Percentiles rank a stretch among this genome's conserved stretches.
Evolutionary conservation across 2,113 vertebrate species (phyloP).

Genomic region (Monarcha castaneiventris): DNA sequence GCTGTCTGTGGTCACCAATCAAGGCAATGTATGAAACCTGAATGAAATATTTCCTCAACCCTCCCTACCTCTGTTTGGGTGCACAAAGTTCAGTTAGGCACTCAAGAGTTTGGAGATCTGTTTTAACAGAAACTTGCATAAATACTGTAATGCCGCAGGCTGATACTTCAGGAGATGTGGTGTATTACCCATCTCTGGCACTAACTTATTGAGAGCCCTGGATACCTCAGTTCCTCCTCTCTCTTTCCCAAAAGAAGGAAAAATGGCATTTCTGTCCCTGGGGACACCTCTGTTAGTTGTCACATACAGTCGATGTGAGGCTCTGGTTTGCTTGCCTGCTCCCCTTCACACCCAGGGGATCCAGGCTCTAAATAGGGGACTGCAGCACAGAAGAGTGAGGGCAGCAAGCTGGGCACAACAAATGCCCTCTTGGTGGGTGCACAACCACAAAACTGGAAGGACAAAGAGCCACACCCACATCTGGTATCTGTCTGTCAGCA

Average conservation of each 20-base stretch:
- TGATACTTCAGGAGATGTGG: not conserved
- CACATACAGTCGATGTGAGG: accelerated
- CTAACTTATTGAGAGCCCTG: not conserved
- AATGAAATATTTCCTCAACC: not conserved
- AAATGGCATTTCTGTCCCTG: not conserved
- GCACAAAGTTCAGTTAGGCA: not conserved
- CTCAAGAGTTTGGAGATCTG: not conserved
- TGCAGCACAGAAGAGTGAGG: not conserved
- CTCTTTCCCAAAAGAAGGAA: not conserved
- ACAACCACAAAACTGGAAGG: not conserved
- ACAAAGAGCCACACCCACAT: not conserved
- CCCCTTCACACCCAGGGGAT: not conserved
- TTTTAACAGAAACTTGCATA: not conserved
- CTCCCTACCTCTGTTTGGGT: not conserved
- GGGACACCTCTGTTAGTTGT: not conserved
- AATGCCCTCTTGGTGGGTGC: not conserved
- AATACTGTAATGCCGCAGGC: not conserved
- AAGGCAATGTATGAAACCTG: not conserved
- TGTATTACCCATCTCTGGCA: not conserved
- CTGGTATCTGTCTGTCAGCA: not conserved
- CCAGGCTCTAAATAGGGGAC: not conserved
- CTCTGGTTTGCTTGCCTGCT: not conserved
- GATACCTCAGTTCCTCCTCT: not conserved
- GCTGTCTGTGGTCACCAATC: not conserved
- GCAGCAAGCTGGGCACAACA: not conserved